Evolutionary conservation across 2,113 vertebrate species (phyloP).

Genomic region (Bubo blakistoni): DNA sequence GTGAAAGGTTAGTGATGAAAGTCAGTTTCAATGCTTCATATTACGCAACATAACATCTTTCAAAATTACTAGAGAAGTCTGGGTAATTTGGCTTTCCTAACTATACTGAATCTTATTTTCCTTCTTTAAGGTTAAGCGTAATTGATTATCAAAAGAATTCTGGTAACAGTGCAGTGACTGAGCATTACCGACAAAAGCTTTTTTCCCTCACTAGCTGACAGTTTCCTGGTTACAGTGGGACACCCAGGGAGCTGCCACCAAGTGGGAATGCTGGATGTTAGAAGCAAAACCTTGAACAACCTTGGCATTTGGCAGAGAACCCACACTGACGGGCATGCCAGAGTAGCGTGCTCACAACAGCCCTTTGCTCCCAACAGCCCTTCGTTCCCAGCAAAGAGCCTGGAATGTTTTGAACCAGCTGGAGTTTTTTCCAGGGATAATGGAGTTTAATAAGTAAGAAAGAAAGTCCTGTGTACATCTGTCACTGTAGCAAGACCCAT

Average conservation of each 20-base stretch:
- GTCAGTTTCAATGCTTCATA: neutral
- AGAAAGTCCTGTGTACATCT: neutral
- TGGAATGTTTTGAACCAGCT: neutral
- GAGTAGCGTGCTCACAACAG: neutral
- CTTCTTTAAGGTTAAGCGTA: neutral
- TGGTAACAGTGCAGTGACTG: neutral
- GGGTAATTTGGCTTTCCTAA: neutral
- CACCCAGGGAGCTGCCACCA: neutral
- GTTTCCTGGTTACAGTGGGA: neutral
- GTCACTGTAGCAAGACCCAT: neutral
- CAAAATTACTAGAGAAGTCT: neutral
- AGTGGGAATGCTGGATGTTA: neutral
- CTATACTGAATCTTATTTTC: neutral
- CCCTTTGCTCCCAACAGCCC: neutral
- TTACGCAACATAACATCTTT: neutral
- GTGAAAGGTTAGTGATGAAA: neutral
- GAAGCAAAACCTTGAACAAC: conserved; percentile 7
- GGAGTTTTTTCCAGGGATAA: neutral
- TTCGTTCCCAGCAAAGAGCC: neutral
- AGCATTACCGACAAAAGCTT: neutral
- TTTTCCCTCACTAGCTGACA: neutral
- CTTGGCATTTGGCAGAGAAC: neutral
- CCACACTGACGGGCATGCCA: neutral
- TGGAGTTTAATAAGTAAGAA: neutral
- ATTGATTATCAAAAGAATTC: neutral